phyloP scores from a whole-genome alignment of 2,113 vertebrate genomes.

The Chelonoidis abingdonii region DNA sequence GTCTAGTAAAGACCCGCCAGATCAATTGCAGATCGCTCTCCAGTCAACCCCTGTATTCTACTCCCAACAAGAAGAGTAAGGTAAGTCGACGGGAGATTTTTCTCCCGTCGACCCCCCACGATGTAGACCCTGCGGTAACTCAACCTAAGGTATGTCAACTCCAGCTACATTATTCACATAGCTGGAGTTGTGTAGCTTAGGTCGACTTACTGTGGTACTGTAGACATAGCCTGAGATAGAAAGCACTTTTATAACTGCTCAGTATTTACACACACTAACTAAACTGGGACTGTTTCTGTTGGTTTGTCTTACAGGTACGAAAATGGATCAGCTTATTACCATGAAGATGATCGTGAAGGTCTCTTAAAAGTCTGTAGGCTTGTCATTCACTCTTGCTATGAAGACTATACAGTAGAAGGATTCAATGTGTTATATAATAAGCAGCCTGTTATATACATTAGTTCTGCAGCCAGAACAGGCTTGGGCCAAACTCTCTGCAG shows the following conservation, averaged over 20 bases:
- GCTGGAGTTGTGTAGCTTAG: no score
- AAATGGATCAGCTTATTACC: conserved; percentile 95
- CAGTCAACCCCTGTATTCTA: no score
- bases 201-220: no score
- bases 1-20: no score
- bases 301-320: conserved; percentile 87
- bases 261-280: background rate
- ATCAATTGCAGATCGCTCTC: no score
- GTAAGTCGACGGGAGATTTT: no score
- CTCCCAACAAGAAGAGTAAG: no score
- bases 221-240: no score
- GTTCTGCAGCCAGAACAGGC: conserved; percentile 90
- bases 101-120: no score
- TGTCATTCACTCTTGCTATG: conserved; percentile 90
- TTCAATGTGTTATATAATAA: conserved; percentile 84
- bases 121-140: no score
- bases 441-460: conserved; percentile 94
- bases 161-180: no score
- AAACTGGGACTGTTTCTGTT: background rate
- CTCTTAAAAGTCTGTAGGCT: conserved; percentile 93
- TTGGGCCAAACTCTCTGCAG: conserved; percentile 94
- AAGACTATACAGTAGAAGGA: conserved; percentile 92
- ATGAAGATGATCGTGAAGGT: conserved; percentile 95
- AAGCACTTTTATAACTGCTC: background rate
- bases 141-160: no score